phyloP scores from a whole-genome alignment of 2,113 vertebrate species.

The Daphoenositta chrysoptera region DNA sequence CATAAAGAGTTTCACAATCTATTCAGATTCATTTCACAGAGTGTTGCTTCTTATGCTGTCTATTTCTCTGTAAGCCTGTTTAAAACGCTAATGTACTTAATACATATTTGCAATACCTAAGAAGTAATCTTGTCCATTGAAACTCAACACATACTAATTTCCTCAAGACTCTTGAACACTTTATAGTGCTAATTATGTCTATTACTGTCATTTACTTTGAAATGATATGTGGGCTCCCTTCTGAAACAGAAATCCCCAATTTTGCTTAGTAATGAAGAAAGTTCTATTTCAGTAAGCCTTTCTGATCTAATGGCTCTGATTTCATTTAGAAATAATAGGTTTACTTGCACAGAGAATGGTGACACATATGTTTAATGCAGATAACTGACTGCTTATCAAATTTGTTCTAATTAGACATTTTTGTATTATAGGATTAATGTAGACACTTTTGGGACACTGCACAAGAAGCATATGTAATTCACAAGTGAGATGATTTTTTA shows the following conservation, averaged over 20 bases:
- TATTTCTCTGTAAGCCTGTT: slow-evolving; percentile 63
- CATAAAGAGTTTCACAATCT: slow-evolving; percentile 18
- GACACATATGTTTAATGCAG: slow-evolving; percentile 83
- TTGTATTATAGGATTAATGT: slow-evolving; percentile 68
- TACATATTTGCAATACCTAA: slow-evolving; percentile 73
- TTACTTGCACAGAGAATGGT: slow-evolving; percentile 68
- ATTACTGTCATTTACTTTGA: slow-evolving; percentile 80
- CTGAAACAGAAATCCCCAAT: slow-evolving; percentile 70
- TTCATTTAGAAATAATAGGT: slow-evolving; percentile 78
- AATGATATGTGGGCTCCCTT: slow-evolving; percentile 65
- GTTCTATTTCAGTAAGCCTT: slow-evolving; percentile 74
- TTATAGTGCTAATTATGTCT: slow-evolving; percentile 82
- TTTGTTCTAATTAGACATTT: slow-evolving; percentile 82
- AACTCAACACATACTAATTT: slow-evolving; percentile 77
- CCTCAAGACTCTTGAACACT: slow-evolving; percentile 73
- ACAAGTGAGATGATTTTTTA: slow-evolving; percentile 18
- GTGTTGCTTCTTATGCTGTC: slow-evolving; percentile 53
- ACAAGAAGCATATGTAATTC: slow-evolving; percentile 7
- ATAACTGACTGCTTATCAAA: slow-evolving; percentile 82
- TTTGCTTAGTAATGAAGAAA: slow-evolving; percentile 81
- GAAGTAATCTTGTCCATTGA: slow-evolving; percentile 72
- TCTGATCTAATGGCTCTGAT: slow-evolving; percentile 75
- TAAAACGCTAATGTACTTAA: slow-evolving; percentile 75
- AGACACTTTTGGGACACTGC: slow-evolving; percentile 24
- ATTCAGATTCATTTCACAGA: slow-evolving; percentile 31